Percentiles rank a stretch among this genome's conserved stretches.
phyloP scores from a whole-genome alignment of 1,140 invertebrate species.

The Drosophila insularis region DNA sequence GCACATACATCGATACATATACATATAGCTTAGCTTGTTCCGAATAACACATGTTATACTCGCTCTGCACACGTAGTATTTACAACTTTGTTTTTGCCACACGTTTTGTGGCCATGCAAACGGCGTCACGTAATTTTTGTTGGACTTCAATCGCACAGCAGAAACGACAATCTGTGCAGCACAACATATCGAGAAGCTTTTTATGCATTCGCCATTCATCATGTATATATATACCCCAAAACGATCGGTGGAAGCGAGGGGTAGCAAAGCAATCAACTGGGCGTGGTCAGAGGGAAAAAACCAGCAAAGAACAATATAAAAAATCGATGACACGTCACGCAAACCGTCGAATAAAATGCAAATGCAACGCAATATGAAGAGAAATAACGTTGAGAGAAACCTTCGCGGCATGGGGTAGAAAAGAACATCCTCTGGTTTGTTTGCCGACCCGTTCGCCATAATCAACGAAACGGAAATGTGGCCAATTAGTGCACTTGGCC shows the following conservation, averaged over 20 bases:
- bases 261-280: constrained; percentile 56
- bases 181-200: neutral
- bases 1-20: no score
- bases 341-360: constrained; percentile 18
- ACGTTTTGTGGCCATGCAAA: constrained; percentile 53
- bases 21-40: neutral
- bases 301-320: constrained; percentile 5
- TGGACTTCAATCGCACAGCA: constrained; percentile 37
- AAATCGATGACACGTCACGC: constrained; percentile 46
- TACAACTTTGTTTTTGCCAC: constrained; percentile 43
- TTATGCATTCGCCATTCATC: neutral
- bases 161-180: neutral
- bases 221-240: constrained; percentile 13
- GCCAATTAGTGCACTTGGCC: constrained; percentile 3
- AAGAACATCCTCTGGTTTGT: neutral
- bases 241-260: constrained; percentile 25
- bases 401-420: neutral
- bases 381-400: constrained; percentile 13
- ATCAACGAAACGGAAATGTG: constrained; percentile 4
- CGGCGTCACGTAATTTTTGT: constrained; percentile 56
- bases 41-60: constrained; percentile 24
- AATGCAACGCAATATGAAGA: constrained; percentile 30
- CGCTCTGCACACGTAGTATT: constrained; percentile 46
- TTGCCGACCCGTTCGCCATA: neutral
- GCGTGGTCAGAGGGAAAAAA: constrained; percentile 45